Evolutionary conservation across 2,113 vertebrate species (phyloP).

Genomic region (Eurypyga helias): DNA sequence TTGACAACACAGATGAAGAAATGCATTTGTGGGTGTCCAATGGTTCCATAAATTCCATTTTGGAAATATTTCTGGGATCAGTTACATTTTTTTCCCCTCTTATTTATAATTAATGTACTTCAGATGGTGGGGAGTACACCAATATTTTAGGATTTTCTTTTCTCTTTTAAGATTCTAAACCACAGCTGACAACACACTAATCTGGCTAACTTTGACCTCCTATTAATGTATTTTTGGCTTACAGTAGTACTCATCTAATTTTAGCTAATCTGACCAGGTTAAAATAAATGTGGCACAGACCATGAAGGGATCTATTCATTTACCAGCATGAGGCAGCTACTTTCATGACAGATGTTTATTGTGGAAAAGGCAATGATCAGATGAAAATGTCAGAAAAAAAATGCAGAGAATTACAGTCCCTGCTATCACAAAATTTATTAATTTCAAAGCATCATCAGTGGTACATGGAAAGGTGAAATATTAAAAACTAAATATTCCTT

Average conservation of each 20-base stretch:
- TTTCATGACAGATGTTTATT: slow-evolving; percentile 10
- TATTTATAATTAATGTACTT: neutral
- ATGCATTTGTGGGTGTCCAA: neutral
- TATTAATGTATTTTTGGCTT: neutral
- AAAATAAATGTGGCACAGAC: neutral
- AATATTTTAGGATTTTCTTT: neutral
- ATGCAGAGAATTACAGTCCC: neutral
- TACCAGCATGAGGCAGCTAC: neutral
- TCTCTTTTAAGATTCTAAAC: neutral
- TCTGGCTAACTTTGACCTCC: neutral
- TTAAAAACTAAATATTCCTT: neutral
- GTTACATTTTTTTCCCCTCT: neutral
- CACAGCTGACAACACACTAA: neutral
- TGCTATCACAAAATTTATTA: slow-evolving; percentile 35
- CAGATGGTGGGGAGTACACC: neutral
- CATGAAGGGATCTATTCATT: slow-evolving; percentile 21
- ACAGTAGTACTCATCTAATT: neutral
- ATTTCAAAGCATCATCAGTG: neutral
- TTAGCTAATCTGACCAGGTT: neutral
- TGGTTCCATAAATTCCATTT: neutral
- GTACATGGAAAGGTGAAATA: neutral
- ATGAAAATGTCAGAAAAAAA: neutral
- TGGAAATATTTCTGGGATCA: neutral
- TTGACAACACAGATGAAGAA: neutral
- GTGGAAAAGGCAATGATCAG: neutral